Evolutionary conservation across 2,797 vertebrate species (phyloP).

Genomic region (Galaxias olidus): DNA sequence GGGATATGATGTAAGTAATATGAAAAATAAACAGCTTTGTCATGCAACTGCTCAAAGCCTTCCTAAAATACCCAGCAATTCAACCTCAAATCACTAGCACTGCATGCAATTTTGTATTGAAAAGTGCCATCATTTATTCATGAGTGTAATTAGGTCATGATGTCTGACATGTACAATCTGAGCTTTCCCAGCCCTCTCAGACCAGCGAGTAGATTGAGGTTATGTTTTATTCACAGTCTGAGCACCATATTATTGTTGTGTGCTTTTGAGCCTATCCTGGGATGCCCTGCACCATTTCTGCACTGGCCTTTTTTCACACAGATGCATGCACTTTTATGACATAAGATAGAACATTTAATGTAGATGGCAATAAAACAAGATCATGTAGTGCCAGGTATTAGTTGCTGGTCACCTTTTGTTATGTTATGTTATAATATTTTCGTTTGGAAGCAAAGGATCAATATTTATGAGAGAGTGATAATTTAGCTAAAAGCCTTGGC

Average conservation of each 20-base stretch:
- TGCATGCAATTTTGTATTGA: conserved; percentile 84
- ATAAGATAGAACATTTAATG: neutral
- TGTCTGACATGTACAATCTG: conserved; percentile 82
- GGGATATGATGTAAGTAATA: no score
- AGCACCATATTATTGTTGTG: conserved; percentile 44
- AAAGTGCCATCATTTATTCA: conserved; percentile 86
- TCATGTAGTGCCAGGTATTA: neutral
- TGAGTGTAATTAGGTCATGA: conserved; percentile 84
- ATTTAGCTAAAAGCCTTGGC: conserved; percentile 16
- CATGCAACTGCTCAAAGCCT: conserved; percentile 46
- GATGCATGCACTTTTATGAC: neutral
- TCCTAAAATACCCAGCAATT: conserved; percentile 82
- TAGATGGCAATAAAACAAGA: neutral
- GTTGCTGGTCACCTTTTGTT: neutral
- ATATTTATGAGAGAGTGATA: neutral
- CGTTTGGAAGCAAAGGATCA: neutral
- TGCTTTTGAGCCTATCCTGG: conserved; percentile 32
- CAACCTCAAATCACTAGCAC: conserved; percentile 79
- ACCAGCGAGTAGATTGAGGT: conserved; percentile 76
- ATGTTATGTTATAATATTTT: neutral
- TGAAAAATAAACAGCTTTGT: no score
- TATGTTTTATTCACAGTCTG: conserved; percentile 84
- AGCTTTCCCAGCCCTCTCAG: conserved; percentile 76
- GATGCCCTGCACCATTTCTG: neutral
- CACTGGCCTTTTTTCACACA: neutral